Evolutionary conservation across 1,140 invertebrate genomes (phyloP), one percentile per base, ranked within the genome.

Genomic region (Drosophila arawakana): DNA sequence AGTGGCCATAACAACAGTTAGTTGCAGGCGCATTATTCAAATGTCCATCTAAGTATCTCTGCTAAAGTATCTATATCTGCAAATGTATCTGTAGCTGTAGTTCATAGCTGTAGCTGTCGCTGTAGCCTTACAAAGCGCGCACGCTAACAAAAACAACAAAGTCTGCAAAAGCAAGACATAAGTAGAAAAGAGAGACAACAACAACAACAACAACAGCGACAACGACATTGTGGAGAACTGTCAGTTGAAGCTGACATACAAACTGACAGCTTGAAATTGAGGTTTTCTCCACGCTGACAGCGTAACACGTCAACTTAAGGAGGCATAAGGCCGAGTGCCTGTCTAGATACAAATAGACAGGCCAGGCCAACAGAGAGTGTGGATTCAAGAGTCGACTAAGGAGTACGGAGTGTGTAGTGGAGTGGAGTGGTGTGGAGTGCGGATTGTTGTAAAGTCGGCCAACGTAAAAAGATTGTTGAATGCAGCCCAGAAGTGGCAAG

Each of bases 201-300:
- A 77, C 69, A 78, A 74, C 46, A 47, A 39, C 50, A 25, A 44
- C 59, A 13, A 70, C n/a, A 41, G 65, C 60, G 47, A 75, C 73
- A 71, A 60, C 73, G 69, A 76, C 57, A 72, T 73, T 69, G 62
- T 89, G 80, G 80, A 89, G 84, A 89, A 89, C 84, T 89, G 84
- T 84, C 84, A 89, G 84, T 84, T 89, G 80, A 74, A 89, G 85
- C 85, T 89, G 84, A 89, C 84, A 89, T 71, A 89, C 82, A 89
- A 89, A 89, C 84, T 89, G 84, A 89, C 84, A 89, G 84, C 82
- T 89, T 89, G 84, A 89, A 89, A 89, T 89, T 89, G 84, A 89
- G 84, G 84, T 89, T 89, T 89, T 89, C 84, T 89, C 85, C 75
- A 90, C 76, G 84, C 84, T 90, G 84, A 89, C 84, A 89, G 84